Base-by-base conservation (phyloP, 2,797 vertebrate genomes). In the Danio aesculapii region DNA sequence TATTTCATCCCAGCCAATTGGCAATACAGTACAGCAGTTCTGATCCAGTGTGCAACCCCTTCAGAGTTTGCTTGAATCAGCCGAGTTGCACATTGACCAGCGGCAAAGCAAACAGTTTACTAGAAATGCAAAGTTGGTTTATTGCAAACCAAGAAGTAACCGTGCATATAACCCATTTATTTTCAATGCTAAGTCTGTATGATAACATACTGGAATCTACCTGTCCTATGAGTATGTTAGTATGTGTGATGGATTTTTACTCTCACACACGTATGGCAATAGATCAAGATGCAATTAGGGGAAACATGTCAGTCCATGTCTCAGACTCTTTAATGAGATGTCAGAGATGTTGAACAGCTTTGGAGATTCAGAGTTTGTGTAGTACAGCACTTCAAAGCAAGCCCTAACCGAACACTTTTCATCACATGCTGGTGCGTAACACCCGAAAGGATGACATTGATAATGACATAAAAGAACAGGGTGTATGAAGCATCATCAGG, bases 291-390 rank as follows among this genome's bases (percentile, higher is more conserved):
- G 47, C 30, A 78, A 70, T 44, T 61, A 21, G n/a, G 13, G 58
- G 12, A 64, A 49, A n/a, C 21, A 43, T 69, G 49, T 79, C n/a
- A 41, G 53, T 72, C 21, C 30, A 39, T 12, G 43, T 14, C 49
- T n/a, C 61, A 63, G 41, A 61, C 52, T 47, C 21, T 19, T 46
- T 77, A 82, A 83, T 50, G 43, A 64, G 67, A 67, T 19, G 7
- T 44, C 43, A 75, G 64, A 1, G 53, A 58, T 75, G 43, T 81
- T 53, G 16, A 61, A 58, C 78, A 61, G 49, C 13, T 19, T 10
- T 30, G 16, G 68, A 71, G 58, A 74, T 49, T 41, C 44, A 59
- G 43, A 70, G 50, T 13, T 75, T 14, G 55, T n/a, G 8, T 57
- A 47, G 11, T 63, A 47, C 12, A 61, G n/a, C 47, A 62, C 66